Conservation (phyloP, 1,140 invertebrate genomes). For the Eriocheir sinensis region DNA sequence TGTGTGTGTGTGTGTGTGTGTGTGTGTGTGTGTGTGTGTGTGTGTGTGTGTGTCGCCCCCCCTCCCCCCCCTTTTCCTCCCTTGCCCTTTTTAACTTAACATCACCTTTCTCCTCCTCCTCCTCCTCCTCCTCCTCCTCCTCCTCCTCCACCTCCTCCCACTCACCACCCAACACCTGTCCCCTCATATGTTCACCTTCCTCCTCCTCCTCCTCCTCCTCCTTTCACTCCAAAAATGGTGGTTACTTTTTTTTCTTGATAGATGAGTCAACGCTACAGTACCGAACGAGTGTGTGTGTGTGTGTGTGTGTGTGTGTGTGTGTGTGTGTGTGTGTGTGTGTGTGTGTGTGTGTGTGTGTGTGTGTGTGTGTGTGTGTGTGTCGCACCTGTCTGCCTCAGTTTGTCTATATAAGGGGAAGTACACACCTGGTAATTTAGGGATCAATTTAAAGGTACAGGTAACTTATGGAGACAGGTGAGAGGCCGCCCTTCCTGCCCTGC, state of each 20-base stretch:
- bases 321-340: conserved; percentile 17
- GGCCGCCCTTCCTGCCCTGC: neutral
- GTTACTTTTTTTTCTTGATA: neutral
- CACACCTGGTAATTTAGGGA: too few species aligned
- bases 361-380: conserved; percentile 1
- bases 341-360: conserved; percentile 5
- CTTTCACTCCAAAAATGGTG: neutral
- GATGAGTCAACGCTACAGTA: neutral
- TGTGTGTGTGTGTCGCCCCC: too few species aligned
- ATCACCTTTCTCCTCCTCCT: neutral
- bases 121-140: neutral
- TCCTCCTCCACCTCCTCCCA: neutral
- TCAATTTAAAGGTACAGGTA: too few species aligned
- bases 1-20: too few species aligned
- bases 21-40: too few species aligned
- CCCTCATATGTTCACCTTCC: neutral
- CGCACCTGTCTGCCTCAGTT: neutral
- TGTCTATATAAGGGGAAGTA: too few species aligned
- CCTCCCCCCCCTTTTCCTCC: neutral
- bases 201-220: neutral
- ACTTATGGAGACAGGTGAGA: neutral
- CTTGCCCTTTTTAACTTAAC: neutral
- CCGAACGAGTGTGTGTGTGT: neutral
- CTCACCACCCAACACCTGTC: neutral
- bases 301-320: conserved; percentile 22